phyloP scores from a whole-genome alignment of 2,113 vertebrate genomes.

The Smithornis capensis region DNA sequence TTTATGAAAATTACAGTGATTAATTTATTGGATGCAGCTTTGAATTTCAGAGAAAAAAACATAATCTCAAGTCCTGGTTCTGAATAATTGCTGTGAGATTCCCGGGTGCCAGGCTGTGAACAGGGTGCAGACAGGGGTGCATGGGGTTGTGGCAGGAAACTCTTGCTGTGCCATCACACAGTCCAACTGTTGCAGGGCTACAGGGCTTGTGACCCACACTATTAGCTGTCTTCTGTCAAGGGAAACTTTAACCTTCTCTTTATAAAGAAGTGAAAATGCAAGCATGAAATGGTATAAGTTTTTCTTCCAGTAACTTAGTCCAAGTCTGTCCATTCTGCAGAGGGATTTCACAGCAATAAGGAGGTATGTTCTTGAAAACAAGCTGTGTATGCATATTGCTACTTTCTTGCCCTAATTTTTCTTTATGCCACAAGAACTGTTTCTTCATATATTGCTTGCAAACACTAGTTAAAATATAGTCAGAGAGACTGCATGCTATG shows the following conservation, averaged over 20 bases:
- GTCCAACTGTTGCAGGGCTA: background rate
- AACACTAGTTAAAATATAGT: background rate
- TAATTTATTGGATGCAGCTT: background rate
- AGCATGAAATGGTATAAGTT: background rate
- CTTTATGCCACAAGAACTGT: background rate
- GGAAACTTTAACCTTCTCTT: fast-evolving
- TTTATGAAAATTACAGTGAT: background rate
- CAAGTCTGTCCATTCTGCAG: background rate
- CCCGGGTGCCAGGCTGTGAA: background rate
- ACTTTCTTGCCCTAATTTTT: background rate
- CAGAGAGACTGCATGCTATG: background rate
- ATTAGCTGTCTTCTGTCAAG: background rate
- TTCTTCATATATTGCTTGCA: background rate
- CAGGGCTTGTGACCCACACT: fast-evolving
- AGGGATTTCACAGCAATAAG: background rate
- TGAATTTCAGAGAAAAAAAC: background rate
- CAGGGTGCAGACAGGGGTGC: too few relatives aligned
- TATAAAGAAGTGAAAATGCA: fast-evolving
- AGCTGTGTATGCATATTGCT: background rate
- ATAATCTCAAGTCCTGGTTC: fast-evolving
- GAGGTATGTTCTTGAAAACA: background rate
- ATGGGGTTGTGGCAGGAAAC: background rate
- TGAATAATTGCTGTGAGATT: background rate
- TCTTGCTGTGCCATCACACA: background rate
- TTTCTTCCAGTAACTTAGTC: background rate